phyloP scores from a whole-genome alignment of 2,113 vertebrate genomes.

The Peromyscus californicus region DNA sequence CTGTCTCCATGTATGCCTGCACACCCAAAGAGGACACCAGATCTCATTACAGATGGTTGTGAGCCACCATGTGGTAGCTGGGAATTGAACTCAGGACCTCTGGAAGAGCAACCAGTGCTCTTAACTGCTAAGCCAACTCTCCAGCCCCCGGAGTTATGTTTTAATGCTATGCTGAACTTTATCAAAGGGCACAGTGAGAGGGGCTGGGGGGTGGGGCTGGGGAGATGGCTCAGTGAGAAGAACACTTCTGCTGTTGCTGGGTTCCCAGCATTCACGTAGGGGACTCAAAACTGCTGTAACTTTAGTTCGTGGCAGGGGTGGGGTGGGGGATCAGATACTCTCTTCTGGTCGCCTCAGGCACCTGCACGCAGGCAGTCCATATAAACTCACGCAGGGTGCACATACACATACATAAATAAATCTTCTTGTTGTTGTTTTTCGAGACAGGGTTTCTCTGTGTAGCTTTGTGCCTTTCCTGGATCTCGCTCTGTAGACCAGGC shows the following conservation, averaged over 20 bases:
- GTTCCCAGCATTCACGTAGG: not conserved
- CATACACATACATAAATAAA: not conserved
- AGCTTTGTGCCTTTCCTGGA: too few species aligned
- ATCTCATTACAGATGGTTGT: too few species aligned
- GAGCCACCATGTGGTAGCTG: too few species aligned
- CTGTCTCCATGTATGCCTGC: too few species aligned
- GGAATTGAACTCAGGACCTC: too few species aligned
- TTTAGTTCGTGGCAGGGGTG: not conserved
- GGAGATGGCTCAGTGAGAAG: not conserved
- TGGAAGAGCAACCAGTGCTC: too few species aligned
- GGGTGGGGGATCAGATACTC: too few species aligned
- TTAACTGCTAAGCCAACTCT: too few species aligned
- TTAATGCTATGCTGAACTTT: constrained; percentile 13
- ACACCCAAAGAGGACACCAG: too few species aligned
- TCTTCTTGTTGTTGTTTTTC: not conserved
- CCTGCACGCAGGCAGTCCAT: not conserved
- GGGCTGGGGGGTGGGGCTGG: not conserved
- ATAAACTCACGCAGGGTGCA: not conserved
- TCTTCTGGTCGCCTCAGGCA: not conserved
- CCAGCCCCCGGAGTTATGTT: not conserved
- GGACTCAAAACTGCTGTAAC: not conserved
- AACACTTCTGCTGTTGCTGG: not conserved
- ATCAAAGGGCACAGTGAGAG: not conserved
- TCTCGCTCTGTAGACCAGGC: not conserved
- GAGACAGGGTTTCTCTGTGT: not conserved